These are phyloP conservation scores for Andrena haemorrhoa DNA, from an alignment of 2,888 invertebrate genomes.

Conservation along the genomic window DNA sequence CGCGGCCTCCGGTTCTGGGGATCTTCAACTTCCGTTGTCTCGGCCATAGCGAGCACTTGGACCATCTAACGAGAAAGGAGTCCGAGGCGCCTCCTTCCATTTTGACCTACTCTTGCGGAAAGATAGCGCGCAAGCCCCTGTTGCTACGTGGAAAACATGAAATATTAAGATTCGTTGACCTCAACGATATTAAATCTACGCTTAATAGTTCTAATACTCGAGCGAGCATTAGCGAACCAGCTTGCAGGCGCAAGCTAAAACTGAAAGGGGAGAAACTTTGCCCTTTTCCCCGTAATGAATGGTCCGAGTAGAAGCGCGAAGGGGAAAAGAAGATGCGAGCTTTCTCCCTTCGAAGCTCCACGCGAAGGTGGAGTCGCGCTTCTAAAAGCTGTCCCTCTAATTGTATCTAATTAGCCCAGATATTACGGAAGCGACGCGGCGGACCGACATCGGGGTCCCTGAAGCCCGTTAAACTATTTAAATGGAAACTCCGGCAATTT, in stretches of 20 bases:
- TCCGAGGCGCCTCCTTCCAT: background rate
- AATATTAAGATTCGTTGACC: too few species aligned
- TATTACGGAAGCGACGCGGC: constrained; percentile 40
- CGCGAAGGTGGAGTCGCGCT: background rate
- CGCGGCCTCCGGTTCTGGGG: background rate
- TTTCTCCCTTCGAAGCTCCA: background rate
- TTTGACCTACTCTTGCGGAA: background rate
- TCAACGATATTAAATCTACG: too few species aligned
- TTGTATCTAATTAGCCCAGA: constrained; percentile 60
- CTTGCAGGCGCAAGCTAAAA: background rate
- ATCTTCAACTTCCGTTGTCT: constrained; percentile 7
- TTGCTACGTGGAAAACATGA: too few species aligned
- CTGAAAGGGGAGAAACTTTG: background rate
- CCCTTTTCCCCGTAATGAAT: background rate
- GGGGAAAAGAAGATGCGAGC: constrained; percentile 1
- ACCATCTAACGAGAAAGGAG: too few species aligned
- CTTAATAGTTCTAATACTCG: too few species aligned
- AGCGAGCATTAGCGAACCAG: too few species aligned
- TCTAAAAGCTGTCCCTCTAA: constrained; percentile 43
- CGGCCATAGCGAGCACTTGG: background rate
- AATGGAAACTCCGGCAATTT: constrained; percentile 44
- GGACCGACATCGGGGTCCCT: background rate
- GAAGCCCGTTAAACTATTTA: constrained; percentile 45
- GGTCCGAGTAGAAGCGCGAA: background rate
- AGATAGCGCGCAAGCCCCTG: too few species aligned